Conservation (phyloP, 2,113 vertebrate genomes). For the Passer domesticus region DNA sequence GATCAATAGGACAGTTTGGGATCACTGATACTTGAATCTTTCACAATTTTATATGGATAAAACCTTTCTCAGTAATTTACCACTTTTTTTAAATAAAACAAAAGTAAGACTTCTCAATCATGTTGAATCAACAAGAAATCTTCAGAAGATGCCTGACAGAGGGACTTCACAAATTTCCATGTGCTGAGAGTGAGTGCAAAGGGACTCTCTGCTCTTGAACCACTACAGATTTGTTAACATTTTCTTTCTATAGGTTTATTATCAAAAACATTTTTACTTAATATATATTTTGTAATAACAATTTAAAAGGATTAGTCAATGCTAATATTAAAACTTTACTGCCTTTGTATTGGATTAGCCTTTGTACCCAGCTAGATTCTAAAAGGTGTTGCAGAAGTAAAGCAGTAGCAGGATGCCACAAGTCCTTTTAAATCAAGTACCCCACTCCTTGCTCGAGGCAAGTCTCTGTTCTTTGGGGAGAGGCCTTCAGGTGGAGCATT, state of each 20-base stretch:
- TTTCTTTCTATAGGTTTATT: not conserved
- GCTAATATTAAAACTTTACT: not conserved
- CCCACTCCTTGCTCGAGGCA: not conserved
- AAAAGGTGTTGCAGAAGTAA: conserved; percentile 15
- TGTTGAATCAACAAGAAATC: not conserved
- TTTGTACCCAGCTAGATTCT: not conserved
- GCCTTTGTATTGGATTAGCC: not conserved
- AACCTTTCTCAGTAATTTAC: not conserved
- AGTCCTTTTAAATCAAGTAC: not conserved
- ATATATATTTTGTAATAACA: not conserved
- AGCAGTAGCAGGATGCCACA: not conserved
- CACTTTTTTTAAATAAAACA: not conserved
- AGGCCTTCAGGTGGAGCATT: not conserved
- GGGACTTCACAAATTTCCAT: not conserved
- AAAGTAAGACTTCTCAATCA: not conserved
- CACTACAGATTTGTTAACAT: not conserved
- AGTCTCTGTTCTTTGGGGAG: not conserved
- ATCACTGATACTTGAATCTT: not conserved
- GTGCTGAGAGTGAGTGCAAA: not conserved
- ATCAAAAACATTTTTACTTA: not conserved
- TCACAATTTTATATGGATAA: not conserved
- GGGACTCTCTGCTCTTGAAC: not conserved
- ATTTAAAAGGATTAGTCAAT: not conserved
- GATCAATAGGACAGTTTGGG: not conserved
- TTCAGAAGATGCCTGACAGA: not conserved